Base-by-base conservation (phyloP, 2,888 invertebrate species). In the Acronicta leporina region DNA sequence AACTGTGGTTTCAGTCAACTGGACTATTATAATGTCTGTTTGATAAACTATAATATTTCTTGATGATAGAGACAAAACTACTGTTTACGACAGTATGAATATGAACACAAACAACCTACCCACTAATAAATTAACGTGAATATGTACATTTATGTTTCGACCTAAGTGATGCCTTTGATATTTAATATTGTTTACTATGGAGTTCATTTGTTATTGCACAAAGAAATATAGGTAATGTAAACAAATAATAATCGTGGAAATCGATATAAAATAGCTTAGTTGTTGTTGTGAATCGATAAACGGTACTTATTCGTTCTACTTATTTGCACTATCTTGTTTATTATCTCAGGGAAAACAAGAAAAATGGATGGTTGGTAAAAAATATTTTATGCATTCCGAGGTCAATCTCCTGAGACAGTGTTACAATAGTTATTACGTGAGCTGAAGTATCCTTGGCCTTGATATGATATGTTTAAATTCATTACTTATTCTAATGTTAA, bases 301-400 rank as follows among this genome's bases (percentile, higher is more conserved):
- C 11, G 40, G 7, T 40, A 49, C 10, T 49, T 13, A 13, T 13
- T 35, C 35, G 35, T 35, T 35, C 13, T 0, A 13, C 13, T n/a
- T n/a, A n/a, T n/a, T n/a, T 13, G 11, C 35, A 35, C 35, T 13
- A 35, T 3, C 35, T 35, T 35, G 11, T 13, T 5, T 56, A 40
- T 48, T 5, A 44, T 61, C 52, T 57, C 55, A 60, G 38, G 52
- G 43, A 27, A 54, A 73, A 57, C 62, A 0, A 61, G 40, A 38
- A 60, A 51, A 67, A 14, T 38, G 38, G 38, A 38, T n/a, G 0
- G 15, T 27, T 20, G 33, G 7, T 7, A n/a, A 60, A 47, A 45
- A 50, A 25, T 33, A 13, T n/a, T 38, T 38, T 25, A 27, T 44
- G 6, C 13, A 16, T 27, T 30, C 15, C n/a, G 5, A 38, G 38